Base-by-base conservation (phyloP, 2,888 invertebrate genomes). In the Fragum sueziense region DNA sequence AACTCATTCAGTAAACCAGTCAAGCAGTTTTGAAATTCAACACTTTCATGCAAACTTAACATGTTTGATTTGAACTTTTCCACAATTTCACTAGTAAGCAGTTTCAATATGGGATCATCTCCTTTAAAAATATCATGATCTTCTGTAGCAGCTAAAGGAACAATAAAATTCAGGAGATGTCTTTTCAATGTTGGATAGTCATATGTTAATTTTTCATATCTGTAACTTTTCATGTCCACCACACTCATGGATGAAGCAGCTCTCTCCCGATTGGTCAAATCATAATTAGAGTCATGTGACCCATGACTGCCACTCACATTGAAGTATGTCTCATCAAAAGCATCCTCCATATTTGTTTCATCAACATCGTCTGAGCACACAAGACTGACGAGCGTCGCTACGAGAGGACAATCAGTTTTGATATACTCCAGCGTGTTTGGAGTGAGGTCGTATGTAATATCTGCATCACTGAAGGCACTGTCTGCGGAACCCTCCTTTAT, bases 321-420 rank as follows among this genome's bases (percentile, higher is more conserved):
- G 73, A 90, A 90, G 78, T 90, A 86, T 34, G 88, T 87, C 29
- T 88, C 88, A 6, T 85, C 85, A 57, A 90, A 82, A 11, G 88
- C 86, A 27, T 87, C 82, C 29, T 90, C 90, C 22, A 88, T 86
- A 37, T 68, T 59, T 29, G 41, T 67, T 54, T 89, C 88, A 71
- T 90, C 91, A 79, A 91, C 82, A 31, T 90, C 89, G 78, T 90
- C 91, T 0, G 90, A 86, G 70, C 91, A 90, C 29, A 91, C 88
- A 25, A 92, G 81, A 74, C 91, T 91, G 62, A 90, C 90, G 68
- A 92, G 80, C 0, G 91, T 91, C 17, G 92, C 91, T 57, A 91
- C 88, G 41, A 92, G 86, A 1, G 88, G 87, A 4, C 90, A 90
- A 61, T 89, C 88, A 9, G 82, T 81, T 61, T 90, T 89, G 54